Percentiles rank a stretch among this genome's conserved stretches.
Evolutionary conservation across 2,888 invertebrate species (phyloP).

Genomic region (Cantharis rufa): DNA sequence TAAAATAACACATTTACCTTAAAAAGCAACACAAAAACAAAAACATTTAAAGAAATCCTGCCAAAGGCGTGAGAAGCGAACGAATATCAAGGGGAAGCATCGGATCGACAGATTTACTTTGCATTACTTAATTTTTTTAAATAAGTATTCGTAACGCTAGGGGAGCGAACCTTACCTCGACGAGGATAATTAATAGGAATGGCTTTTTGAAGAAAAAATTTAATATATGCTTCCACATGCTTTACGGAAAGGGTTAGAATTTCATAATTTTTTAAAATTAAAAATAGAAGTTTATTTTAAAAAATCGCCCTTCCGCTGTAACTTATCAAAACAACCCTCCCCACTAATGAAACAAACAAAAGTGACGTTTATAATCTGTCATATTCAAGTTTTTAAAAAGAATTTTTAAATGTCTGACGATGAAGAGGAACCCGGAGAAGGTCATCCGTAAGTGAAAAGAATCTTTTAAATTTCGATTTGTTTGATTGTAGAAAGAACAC

Average conservation of each 20-base stretch:
- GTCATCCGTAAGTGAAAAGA: neutral
- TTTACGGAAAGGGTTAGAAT: slow-evolving; percentile 7
- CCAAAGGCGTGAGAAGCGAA: slow-evolving; percentile 20
- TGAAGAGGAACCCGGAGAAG: neutral
- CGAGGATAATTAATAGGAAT: slow-evolving; percentile 26
- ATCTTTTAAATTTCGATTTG: slow-evolving; percentile 5
- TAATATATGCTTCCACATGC: slow-evolving; percentile 24
- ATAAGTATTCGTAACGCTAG: slow-evolving; percentile 5
- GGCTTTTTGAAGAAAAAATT: slow-evolving; percentile 15
- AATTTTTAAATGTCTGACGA: neutral
- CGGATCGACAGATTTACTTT: slow-evolving; percentile 8
- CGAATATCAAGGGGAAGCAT: slow-evolving; percentile 3
- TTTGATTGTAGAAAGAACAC: neutral
- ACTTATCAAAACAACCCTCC: neutral
- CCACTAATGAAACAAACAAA: neutral
- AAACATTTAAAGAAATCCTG: slow-evolving; percentile 20
- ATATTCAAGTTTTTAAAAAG: neutral
- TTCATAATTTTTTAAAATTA: neutral
- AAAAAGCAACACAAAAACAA: slow-evolving; percentile 29
- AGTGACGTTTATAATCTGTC: neutral
- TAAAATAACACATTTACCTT: slow-evolving; percentile 30
- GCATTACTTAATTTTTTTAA: slow-evolving; percentile 11
- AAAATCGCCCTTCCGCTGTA: neutral
- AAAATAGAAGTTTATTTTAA: slow-evolving; percentile 11
- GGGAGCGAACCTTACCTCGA: slow-evolving; percentile 9